Evolutionary conservation across 1,140 invertebrate genomes (phyloP).

Genomic region (Stenopsyche tienmushanensis): DNA sequence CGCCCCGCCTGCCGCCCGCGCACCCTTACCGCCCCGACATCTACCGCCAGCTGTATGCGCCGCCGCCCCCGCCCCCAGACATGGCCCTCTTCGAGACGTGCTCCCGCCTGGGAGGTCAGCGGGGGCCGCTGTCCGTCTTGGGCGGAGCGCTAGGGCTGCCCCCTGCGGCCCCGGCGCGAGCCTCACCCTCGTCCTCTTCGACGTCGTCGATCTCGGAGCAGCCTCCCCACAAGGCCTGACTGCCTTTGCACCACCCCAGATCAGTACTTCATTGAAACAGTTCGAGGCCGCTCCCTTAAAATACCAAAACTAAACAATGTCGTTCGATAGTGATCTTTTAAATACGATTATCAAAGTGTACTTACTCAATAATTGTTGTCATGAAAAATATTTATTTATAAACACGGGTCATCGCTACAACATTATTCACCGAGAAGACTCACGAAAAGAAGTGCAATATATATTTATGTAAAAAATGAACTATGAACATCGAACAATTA

Average conservation of each 20-base stretch:
- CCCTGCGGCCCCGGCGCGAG: conserved; percentile 52
- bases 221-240: conserved; percentile 50
- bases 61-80: conserved; percentile 54
- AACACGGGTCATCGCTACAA: neutral
- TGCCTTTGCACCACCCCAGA: conserved; percentile 26
- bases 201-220: conserved; percentile 57
- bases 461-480: neutral
- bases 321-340: too few relatives aligned
- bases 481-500: conserved; percentile 13
- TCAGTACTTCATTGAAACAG: neutral
- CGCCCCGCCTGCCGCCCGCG: conserved; percentile 51
- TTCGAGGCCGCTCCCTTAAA: too few relatives aligned
- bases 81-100: conserved; percentile 66
- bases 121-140: conserved; percentile 48
- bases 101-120: conserved; percentile 57
- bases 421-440: neutral
- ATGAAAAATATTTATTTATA: too few relatives aligned
- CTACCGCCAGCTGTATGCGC: conserved; percentile 59
- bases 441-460: neutral
- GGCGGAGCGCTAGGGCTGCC: conserved; percentile 47
- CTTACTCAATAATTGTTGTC: too few relatives aligned
- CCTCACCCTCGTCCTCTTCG: conserved; percentile 60
- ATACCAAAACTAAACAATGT: too few relatives aligned
- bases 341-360: neutral
- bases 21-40: conserved; percentile 54